phyloP scores from a whole-genome alignment of 2,113 vertebrate species.

The Nycticebus coucang region DNA sequence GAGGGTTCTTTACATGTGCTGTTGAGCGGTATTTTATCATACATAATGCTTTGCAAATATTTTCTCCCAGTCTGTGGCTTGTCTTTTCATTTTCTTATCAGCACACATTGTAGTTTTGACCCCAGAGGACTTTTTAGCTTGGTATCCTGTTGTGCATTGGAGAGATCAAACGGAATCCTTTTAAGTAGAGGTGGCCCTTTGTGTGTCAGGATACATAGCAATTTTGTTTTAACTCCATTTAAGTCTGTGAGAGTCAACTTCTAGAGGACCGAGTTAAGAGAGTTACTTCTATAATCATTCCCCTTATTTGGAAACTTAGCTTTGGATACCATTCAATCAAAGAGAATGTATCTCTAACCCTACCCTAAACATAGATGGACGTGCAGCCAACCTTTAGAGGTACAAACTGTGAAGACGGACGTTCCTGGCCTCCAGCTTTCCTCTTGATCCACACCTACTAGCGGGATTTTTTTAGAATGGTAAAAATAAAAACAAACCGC shows the following conservation, averaged over 20 bases:
- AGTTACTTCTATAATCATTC: neutral
- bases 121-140: neutral
- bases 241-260: neutral
- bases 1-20: neutral
- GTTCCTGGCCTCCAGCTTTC: neutral
- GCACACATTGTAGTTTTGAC: neutral
- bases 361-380: neutral
- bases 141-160: neutral
- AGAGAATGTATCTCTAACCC: neutral
- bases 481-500: neutral
- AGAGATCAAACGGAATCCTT: neutral
- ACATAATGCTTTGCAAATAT: neutral
- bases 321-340: neutral
- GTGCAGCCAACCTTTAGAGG: neutral
- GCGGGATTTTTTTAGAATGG: neutral
- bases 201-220: neutral
- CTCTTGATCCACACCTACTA: neutral
- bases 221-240: neutral
- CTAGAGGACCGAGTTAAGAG: neutral
- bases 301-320: neutral
- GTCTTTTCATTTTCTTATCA: conserved; percentile 4
- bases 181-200: neutral
- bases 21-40: neutral
- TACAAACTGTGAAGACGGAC: neutral
- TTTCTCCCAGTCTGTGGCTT: neutral